Base-by-base conservation (phyloP, 2,113 vertebrate genomes). In the Syngnathus typhle region DNA sequence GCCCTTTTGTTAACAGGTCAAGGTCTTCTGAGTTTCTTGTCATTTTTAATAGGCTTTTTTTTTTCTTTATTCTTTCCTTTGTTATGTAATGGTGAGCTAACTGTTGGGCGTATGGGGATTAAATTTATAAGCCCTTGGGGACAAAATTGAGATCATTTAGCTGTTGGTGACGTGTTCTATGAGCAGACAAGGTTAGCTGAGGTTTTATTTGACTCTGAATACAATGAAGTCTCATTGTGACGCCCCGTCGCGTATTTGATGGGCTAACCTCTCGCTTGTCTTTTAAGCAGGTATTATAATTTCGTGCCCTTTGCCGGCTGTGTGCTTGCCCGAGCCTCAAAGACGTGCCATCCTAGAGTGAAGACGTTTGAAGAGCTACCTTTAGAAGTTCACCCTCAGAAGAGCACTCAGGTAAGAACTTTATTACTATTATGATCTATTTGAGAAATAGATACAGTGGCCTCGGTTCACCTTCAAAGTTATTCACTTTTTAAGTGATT, bases 291-390 rank as follows among this genome's bases (percentile, higher is more conserved):
- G 91, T 99, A 99, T 69, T 99, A 99, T 85, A 99, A 99, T 78
- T 99, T 95, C 7, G 93, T 96, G 76, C 95, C 95, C 0, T 96
- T 98, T 82, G 88, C 92, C 7, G 95, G 95, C 32, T 95, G 93
- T 67, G 86, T 95, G 81, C 91, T 93, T 65, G 87, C 92, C 70
- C 92, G 90, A 62, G 88, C 92, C 27, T 93, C 93, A 46, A 93
- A 91, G 71, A 84, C 84, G 4, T 92, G 91, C 75, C 94, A 83
- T 88, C 92, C 89, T 83, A 78, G 93, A 77, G 94, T 98, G 85
- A 95, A 96, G 90, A 98, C 94, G 0, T 99, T 99, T 79, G 97
- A 99, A 62, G 95, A 98, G 83, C 90, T 94, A 69, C 93, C 95
- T 63, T 91, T 96, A 87, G 95, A 93, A 86, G 89, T 93, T 39